phyloP scores from a whole-genome alignment of 2,888 invertebrate genomes.

The Drosophila rubida region DNA sequence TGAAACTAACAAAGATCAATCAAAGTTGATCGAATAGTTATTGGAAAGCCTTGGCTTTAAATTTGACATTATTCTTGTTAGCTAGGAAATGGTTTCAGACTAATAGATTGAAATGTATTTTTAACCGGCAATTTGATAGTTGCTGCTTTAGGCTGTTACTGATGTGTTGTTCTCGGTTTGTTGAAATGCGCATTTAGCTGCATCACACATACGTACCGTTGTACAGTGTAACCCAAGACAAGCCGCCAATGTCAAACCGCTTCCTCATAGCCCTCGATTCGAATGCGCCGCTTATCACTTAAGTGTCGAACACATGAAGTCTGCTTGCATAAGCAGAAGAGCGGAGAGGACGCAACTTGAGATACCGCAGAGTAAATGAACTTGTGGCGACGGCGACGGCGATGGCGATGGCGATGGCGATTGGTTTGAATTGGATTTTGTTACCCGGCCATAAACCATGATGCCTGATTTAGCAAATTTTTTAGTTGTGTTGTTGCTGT shows the following conservation, averaged over 20 bases:
- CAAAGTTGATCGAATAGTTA: no score
- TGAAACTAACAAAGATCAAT: no score
- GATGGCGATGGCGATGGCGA: no score
- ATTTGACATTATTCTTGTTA: no score
- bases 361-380: slow-evolving; percentile 41
- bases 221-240: slow-evolving; percentile 46
- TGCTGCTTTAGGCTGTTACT: background rate
- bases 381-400: no score
- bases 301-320: background rate
- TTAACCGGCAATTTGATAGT: background rate
- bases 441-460: slow-evolving; percentile 22
- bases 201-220: slow-evolving; percentile 34
- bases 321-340: slow-evolving; percentile 24
- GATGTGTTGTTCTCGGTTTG: background rate
- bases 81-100: no score
- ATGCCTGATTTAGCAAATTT: slow-evolving; percentile 41
- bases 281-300: background rate
- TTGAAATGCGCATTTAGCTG: slow-evolving; percentile 52
- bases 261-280: slow-evolving; percentile 34
- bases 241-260: slow-evolving; percentile 66
- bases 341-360: background rate
- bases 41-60: no score
- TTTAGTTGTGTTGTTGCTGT: background rate
- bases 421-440: slow-evolving; percentile 32
- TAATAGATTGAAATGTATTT: no score